Base-by-base conservation (phyloP, 92 coral and sea anemone species). In the Umimayanthus chanpuru region DNA sequence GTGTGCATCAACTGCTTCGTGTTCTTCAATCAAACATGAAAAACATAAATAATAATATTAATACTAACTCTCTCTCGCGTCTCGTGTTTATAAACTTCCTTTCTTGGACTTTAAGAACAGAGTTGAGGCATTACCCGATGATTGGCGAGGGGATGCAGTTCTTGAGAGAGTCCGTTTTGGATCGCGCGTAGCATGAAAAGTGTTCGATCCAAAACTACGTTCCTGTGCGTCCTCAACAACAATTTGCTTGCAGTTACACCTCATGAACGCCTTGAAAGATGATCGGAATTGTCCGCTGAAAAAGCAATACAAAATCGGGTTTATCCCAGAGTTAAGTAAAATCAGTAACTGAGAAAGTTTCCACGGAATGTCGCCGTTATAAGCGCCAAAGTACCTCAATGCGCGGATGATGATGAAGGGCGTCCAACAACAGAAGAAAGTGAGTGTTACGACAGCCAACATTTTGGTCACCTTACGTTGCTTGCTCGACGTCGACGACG, bases 391-490 rank as follows among this genome's bases (percentile, higher is more conserved):
- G 71, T 95, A 93, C 14, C 94, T 89, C 68, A 95, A 86, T 10
- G 96, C 94, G 1, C 98, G 94, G 75, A 95, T 93, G 9, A 84
- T 32, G 16, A 95, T 93, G 40, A 95, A 95, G 0, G 98, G 98
- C 3, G 98, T 85, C 98, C 96, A 95, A 73, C 98, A 95, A 36
- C 88, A 91, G 68, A 95, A 93, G 67, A 95, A 95, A 41, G 90
- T 88, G 0, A 95, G 80, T 0, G 98, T 95, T 12, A 95, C 98
- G 1, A 93, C 96, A 14, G 98, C 98, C 43, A 95, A 86, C 98
- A 95, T 95, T 75, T 95, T 93, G 14, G 98, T 95, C 5, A 95
- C 96, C 67, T 95, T 95, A 58, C 93, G 93, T 53, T 95, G 98
- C 86, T 93, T 95, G 21, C 85, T 80, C 55, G 79, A 71, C 8